These are phyloP conservation scores for Resseliella maxima DNA, from an alignment of 2,888 invertebrate genomes.

Conservation along the genomic window DNA sequence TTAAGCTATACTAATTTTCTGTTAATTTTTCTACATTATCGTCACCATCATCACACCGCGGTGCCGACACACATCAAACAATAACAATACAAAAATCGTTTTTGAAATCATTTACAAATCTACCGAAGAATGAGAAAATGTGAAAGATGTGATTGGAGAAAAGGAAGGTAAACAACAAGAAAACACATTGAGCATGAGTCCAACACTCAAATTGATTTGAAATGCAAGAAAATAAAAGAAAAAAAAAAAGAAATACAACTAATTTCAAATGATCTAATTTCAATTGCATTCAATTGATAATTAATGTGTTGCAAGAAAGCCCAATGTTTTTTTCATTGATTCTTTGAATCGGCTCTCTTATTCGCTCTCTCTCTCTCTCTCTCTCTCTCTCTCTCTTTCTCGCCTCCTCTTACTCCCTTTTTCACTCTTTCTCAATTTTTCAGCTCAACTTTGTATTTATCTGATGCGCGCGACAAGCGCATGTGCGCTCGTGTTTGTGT, in stretches of 20 bases:
- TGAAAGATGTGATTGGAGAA: neutral
- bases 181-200: neutral
- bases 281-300: constrained; percentile 51
- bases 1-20: neutral
- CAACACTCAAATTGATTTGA: neutral
- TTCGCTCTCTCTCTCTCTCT: no score
- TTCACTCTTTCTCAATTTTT: no score
- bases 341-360: no score
- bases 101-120: neutral
- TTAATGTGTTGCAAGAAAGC: constrained; percentile 45
- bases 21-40: neutral
- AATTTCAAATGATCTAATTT: constrained; percentile 41
- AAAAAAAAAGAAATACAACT: constrained; percentile 18
- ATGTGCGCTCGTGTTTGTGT: constrained; percentile 11
- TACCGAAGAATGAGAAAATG: neutral
- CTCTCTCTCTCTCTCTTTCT: no score
- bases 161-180: neutral
- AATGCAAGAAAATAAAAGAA: no score
- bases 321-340: neutral
- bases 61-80: no score
- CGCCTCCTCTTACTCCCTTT: no score
- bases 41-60: neutral
- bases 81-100: no score
- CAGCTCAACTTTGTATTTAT: no score
- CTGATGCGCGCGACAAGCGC: neutral